Evolutionary conservation across 2,113 vertebrate species (phyloP).

Genomic region (Poicephalus meyeri): DNA sequence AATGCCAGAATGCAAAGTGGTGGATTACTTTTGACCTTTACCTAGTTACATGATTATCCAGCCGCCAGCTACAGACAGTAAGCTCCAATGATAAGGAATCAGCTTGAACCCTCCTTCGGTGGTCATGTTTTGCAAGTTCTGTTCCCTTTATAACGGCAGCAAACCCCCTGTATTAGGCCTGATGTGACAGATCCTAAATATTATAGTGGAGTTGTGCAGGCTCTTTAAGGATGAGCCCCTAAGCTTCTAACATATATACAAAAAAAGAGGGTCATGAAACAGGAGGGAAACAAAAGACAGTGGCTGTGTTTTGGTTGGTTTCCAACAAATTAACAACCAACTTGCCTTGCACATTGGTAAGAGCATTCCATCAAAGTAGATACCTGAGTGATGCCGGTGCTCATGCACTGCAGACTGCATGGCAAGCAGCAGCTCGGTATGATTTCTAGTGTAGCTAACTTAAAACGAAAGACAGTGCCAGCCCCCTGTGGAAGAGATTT

Average conservation of each 20-base stretch:
- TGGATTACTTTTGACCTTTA: constrained; percentile 43
- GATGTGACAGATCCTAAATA: background rate
- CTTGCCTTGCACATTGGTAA: background rate
- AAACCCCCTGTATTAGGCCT: background rate
- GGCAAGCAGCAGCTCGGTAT: background rate
- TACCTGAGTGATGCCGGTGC: background rate
- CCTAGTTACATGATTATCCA: background rate
- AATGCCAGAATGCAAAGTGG: background rate
- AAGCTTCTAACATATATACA: background rate
- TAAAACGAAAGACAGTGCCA: background rate
- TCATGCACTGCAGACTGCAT: background rate
- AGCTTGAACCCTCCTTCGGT: background rate
- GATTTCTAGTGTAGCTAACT: background rate
- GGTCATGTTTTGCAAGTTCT: background rate
- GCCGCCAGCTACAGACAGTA: background rate
- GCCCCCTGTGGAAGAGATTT: background rate
- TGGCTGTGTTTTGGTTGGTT: background rate
- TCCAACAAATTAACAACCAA: background rate
- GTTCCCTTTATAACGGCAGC: background rate
- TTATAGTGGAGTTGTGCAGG: background rate
- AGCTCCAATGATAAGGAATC: background rate
- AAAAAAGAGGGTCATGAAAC: background rate
- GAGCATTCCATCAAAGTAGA: background rate
- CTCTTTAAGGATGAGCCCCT: background rate
- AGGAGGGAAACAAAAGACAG: background rate